Conservation (phyloP, 2,113 vertebrate species). For the Campylomormyrus tamandua region DNA sequence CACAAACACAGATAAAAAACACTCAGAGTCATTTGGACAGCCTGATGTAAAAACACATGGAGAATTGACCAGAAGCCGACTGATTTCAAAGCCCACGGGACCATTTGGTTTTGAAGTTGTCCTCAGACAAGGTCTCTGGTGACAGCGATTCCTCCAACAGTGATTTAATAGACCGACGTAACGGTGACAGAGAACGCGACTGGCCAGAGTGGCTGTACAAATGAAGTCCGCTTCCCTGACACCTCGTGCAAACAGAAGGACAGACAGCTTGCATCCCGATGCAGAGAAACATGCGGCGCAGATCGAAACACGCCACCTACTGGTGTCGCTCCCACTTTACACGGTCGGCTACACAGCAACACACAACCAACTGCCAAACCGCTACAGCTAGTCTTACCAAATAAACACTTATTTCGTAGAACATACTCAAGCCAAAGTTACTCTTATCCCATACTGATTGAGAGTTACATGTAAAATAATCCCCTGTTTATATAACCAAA, state of each 20-base stretch:
- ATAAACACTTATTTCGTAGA: neutral
- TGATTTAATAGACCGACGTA: neutral
- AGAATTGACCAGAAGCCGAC: neutral
- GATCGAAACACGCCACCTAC: neutral
- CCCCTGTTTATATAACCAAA: neutral
- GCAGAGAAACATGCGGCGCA: neutral
- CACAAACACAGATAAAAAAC: slow-evolving; percentile 36
- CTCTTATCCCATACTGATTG: neutral
- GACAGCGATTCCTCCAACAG: slow-evolving; percentile 7
- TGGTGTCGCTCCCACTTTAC: neutral
- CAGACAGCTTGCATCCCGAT: neutral
- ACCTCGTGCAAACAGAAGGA: neutral
- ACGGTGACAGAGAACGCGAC: neutral
- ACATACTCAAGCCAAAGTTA: neutral
- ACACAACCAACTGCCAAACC: neutral
- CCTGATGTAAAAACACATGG: slow-evolving; percentile 38
- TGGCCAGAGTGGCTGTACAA: neutral
- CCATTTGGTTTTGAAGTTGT: neutral
- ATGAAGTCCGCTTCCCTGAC: neutral
- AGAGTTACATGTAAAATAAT: neutral
- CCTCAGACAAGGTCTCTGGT: neutral
- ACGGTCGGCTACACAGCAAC: neutral
- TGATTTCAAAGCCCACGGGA: neutral
- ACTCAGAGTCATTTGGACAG: slow-evolving; percentile 65
- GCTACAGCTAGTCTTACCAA: neutral